Base-by-base conservation (phyloP, 1,140 invertebrate genomes). In the Homarus americanus region DNA sequence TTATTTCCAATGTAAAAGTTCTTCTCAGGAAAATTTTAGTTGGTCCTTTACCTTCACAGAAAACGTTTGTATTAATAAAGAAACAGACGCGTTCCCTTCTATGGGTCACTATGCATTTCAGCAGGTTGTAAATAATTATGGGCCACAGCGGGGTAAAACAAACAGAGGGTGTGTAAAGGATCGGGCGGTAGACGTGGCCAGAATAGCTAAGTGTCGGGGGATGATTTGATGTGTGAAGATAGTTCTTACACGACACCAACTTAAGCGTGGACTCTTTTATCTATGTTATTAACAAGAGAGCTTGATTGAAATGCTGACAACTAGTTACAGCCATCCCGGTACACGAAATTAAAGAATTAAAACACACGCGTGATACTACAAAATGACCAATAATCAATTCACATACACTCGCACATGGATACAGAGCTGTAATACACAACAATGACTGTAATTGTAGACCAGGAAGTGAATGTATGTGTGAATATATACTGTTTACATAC, bases 131-230 rank as follows among this genome's bases (percentile, higher is more conserved):
- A 44, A 84, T 84, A 72, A 72, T 83, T 36, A 83, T 83, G 80
- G 80, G 32, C 17, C 80, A 40, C 80, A 83, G 80, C 80, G 80
- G 80, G 80, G 58, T 15, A 83, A 83, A 83, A 83, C 80, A 53
- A 83, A 83, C 80, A 83, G 53, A 84, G 63, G 82, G 82, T 69
- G 63, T 84, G 82, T 84, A 72, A 84, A 84, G 82, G 82, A 36
- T n/a, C 82, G 38, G 82, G 58, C 36, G 41, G 58, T 41, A 40
- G 10, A 84, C 80, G 80, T 32, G 24, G 28, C 7, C 24, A 63
- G 80, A 83, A 83, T 83, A 83, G 63, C 49, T 66, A 66, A 83
- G 80, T 84, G 58, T 72, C 34, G 82, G 82, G 17, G 82, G 83
- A n/a, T 79, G 40, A 79, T 79, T 28, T 49, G 40, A 79, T 79